Evolutionary conservation across 2,888 invertebrate genomes (phyloP).

Genomic region (Perdita meconis): DNA sequence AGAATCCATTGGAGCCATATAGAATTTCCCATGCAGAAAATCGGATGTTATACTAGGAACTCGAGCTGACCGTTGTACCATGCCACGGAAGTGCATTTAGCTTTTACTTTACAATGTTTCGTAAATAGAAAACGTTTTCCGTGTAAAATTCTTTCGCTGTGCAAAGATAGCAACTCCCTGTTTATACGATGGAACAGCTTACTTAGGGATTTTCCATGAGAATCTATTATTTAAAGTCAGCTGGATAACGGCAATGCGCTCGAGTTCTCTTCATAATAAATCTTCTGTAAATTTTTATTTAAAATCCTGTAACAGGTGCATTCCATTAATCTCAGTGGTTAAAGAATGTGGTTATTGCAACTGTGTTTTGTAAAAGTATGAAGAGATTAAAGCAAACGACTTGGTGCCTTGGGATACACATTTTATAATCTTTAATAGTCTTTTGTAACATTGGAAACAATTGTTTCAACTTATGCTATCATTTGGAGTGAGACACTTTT

Average conservation of each 20-base stretch:
- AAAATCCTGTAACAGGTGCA: not conserved
- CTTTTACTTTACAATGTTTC: not conserved
- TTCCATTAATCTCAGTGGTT: not conserved
- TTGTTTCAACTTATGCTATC: no score
- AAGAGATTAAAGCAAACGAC: not conserved
- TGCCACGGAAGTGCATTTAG: constrained; percentile 9
- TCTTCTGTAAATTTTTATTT: constrained; percentile 4
- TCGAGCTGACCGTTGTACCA: constrained; percentile 7
- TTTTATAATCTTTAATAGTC: no score
- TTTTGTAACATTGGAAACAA: no score
- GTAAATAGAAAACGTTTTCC: constrained; percentile 25
- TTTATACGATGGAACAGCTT: not conserved
- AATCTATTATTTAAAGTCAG: not conserved
- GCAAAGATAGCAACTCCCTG: not conserved
- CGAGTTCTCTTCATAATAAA: constrained; percentile 7
- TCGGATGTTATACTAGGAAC: constrained; percentile 28
- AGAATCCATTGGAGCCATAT: constrained; percentile 35
- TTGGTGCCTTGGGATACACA: no score
- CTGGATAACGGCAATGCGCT: not conserved
- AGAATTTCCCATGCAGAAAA: constrained; percentile 52
- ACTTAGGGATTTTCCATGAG: not conserved
- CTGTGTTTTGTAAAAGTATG: not conserved
- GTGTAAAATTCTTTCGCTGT: not conserved
- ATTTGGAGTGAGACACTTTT: no score
- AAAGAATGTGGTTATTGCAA: not conserved